Conservation (phyloP, 2,797 vertebrate species). For the Melanogrammus aeglefinus region DNA sequence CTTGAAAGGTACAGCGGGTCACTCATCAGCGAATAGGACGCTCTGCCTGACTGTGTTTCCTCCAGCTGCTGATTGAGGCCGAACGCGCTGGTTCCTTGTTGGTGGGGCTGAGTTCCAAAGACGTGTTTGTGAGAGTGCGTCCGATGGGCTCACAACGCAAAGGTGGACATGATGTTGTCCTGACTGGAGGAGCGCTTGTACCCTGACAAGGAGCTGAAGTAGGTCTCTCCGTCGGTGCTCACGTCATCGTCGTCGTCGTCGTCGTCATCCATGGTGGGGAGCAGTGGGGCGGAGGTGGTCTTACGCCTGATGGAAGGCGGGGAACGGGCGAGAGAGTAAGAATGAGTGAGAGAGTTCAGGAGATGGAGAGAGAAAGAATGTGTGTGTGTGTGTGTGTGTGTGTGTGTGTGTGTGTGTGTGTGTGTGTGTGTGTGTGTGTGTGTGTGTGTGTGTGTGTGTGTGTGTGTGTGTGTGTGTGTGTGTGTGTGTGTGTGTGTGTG, state of each 20-base stretch:
- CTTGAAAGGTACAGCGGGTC: not conserved
- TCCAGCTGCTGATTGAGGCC: not conserved
- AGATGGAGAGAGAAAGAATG: not conserved
- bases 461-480: not conserved
- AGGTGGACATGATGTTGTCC: slow-evolving; percentile 64
- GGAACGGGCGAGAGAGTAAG: not conserved
- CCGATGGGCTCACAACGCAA: slow-evolving; percentile 49
- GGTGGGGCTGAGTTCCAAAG: not conserved
- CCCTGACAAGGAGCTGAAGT: slow-evolving; percentile 81
- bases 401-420: not conserved
- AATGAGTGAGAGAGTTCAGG: not conserved
- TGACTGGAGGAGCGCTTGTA: slow-evolving; percentile 79
- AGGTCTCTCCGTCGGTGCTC: slow-evolving; percentile 87
- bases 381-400: not conserved
- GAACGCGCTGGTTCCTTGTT: not conserved
- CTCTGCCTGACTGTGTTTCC: not conserved
- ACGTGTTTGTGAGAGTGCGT: not conserved
- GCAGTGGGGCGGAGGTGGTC: slow-evolving; percentile 78
- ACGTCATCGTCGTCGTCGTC: slow-evolving; percentile 81
- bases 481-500: not conserved
- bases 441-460: not conserved
- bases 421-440: not conserved
- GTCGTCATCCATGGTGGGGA: slow-evolving; percentile 80
- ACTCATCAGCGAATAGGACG: not conserved
- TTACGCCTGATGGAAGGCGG: slow-evolving; percentile 80